Evolutionary conservation across 2,113 vertebrate genomes (phyloP), one percentile per base, ranked within the genome.

Genomic region (Trichechus manatus): DNA sequence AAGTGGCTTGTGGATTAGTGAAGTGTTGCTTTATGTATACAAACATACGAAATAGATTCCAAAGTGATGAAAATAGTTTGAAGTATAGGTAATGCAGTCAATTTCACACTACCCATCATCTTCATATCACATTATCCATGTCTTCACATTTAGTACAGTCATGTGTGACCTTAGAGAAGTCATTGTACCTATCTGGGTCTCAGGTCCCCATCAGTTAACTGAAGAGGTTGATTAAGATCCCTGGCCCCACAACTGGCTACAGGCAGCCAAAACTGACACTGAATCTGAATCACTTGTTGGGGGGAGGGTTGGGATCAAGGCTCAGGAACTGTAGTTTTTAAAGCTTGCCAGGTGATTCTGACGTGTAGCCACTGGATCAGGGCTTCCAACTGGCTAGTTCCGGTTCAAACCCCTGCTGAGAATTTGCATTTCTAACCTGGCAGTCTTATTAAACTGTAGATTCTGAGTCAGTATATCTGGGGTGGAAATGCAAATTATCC

Each of bases 1-100:
- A 61, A 87, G 29, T 90, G 29, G 6, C 44, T 77, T 96, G 9
- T 9, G 78, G 22, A 82, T 70, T 31, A 84, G 13, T 53, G 53
- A 97, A 84, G 33, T 61, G 78, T 81, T 81, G 66, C 5, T 90
- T 93, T 61, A 39, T 82, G 42, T 33, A 80, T 66, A 27, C 39
- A 97, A 68, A 91, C 63, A 68, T 68, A 44, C 2, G 84, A 92
- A 84, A 79, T 53, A 63, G 22, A 85, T 89, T 78, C 59, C 80
- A 82, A 94, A 87, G 78, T 91, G 82, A 92, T 44, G 27, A 68
- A 87, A 87, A 42, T 66, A 75, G 56, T 92, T 82, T 77, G 9
- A 25, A 81, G 66, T 81, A 64, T 66, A 70, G 14, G 17, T 92
- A 91, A 66, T 68, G 36, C 75, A 23, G 13, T 95, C 64, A 78